These are phyloP conservation scores for Pseudomyrmex cubaensis DNA, from an alignment of 1,140 invertebrate species.

Conservation along the genomic window DNA sequence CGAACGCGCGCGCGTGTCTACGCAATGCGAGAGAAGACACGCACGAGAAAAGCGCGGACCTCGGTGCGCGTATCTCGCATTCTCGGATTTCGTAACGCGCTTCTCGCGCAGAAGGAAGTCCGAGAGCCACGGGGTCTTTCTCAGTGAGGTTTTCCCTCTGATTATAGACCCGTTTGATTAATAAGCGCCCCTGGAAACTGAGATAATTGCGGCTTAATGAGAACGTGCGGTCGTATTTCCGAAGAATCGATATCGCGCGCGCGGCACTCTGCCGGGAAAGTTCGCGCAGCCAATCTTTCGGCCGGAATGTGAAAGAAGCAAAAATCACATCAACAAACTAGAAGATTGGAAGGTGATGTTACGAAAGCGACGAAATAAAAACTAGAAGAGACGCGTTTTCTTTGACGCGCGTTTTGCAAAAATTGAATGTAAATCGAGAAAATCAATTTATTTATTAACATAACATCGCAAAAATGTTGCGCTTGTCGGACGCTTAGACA, in stretches of 20 bases:
- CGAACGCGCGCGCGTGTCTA: too few species aligned
- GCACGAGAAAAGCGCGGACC: constrained; percentile 1
- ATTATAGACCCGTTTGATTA: constrained; percentile 46
- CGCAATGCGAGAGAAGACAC: neutral
- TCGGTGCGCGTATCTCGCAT: neutral
- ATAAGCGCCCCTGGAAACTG: constrained; percentile 46
- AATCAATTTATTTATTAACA: too few species aligned
- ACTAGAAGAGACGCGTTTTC: too few species aligned
- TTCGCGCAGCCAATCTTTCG: constrained; percentile 6
- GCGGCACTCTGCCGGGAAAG: neutral
- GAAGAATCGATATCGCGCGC: constrained; percentile 29
- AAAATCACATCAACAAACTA: neutral
- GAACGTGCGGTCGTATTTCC: neutral
- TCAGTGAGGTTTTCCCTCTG: constrained; percentile 32
- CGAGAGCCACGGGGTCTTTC: constrained; percentile 16
- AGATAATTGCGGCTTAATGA: constrained; percentile 45
- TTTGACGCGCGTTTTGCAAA: too few species aligned
- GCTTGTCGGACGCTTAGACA: too few species aligned
- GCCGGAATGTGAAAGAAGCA: neutral
- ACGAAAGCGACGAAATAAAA: neutral
- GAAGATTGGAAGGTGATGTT: neutral
- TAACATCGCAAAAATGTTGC: too few species aligned
- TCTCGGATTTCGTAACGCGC: constrained; percentile 14
- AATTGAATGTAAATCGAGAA: too few species aligned
- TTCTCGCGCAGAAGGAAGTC: constrained; percentile 49